Base-by-base conservation (phyloP, 2,888 invertebrate species). In the Zaprionus lineosus region DNA sequence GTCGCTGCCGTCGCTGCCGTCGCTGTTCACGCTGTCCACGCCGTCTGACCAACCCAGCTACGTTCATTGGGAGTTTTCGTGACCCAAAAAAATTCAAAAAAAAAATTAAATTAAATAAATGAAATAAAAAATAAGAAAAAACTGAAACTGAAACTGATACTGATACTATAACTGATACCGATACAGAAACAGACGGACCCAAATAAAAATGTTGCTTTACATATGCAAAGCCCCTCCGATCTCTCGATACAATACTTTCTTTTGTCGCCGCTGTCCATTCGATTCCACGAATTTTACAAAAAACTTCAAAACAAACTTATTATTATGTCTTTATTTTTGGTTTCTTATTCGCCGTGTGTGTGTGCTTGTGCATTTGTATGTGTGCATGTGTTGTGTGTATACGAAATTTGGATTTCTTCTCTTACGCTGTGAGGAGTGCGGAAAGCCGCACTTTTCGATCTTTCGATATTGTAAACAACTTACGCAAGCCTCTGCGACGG, bases 381-480 rank as follows among this genome's bases (percentile, higher is more conserved):
- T n/a, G n/a, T n/a, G n/a, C n/a, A n/a, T n/a, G n/a, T n/a, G n/a
- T n/a, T n/a, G n/a, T n/a, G n/a, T n/a, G n/a, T n/a, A n/a, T n/a
- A n/a, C n/a, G n/a, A n/a, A n/a, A n/a, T n/a, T n/a, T 41, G 34
- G 50, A 24, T 11, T 47, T 39, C 19, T 47, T 14, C 19, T 21
- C 51, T 47, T 48, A 7, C 7, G 3, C 4, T 21, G 21, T 7
- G 7, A 21, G 7, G 21, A 21, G 24, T 24, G 24, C 24, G 24
- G 24, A 24, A 24, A 24, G 24, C 61, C 41, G 51, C 60, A 47
- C 46, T 46, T 57, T 77, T 61, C 58, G 58, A 63, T 74, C 51
- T 59, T 59, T 53, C n/a, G n/a, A n/a, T n/a, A n/a, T 68, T 67
- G 86, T 83, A 84, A 83, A 83, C 83, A 86, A 86, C 86, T 83